Conservation (phyloP, 2,888 invertebrate genomes). For the Melanostoma scalare region DNA sequence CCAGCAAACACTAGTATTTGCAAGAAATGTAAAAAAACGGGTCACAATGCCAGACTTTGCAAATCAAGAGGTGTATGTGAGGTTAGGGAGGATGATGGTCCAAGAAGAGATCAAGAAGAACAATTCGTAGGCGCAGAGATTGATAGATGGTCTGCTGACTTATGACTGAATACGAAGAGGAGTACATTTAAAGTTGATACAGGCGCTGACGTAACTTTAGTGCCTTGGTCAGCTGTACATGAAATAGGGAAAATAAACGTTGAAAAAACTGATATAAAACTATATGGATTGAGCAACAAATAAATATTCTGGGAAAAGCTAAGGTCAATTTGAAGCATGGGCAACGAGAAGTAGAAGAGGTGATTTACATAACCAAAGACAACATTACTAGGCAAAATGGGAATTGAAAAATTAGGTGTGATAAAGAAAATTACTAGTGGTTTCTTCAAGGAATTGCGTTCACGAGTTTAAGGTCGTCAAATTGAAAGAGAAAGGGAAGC, state of each 20-base stretch:
- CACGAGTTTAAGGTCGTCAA: no score
- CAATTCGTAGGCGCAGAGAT: constrained; percentile 20
- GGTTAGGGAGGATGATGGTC: background rate
- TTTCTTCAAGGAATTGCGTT: no score
- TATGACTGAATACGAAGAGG: constrained; percentile 23
- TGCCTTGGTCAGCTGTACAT: constrained; percentile 7
- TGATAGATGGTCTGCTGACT: constrained; percentile 17
- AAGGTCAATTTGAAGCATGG: constrained; percentile 2
- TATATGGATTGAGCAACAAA: constrained; percentile 13
- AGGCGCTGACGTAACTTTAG: constrained; percentile 35
- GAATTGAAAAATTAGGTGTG: no score
- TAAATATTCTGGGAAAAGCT: constrained; percentile 13
- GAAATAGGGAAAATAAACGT: background rate
- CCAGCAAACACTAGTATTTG: constrained; percentile 4
- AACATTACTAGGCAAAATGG: no score
- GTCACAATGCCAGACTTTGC: no score
- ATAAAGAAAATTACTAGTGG: no score
- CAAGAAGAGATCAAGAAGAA: constrained; percentile 13
- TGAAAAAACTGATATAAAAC: constrained; percentile 8
- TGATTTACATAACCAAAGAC: constrained; percentile 1
- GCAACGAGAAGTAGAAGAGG: background rate
- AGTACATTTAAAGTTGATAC: constrained; percentile 38
- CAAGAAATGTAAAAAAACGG: no score
- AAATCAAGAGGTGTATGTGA: constrained; percentile 4
- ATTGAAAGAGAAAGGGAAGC: no score